These are phyloP conservation scores for Rhinichthys klamathensis DNA, from an alignment of 2,113 vertebrate genomes.

Conservation along the genomic window DNA sequence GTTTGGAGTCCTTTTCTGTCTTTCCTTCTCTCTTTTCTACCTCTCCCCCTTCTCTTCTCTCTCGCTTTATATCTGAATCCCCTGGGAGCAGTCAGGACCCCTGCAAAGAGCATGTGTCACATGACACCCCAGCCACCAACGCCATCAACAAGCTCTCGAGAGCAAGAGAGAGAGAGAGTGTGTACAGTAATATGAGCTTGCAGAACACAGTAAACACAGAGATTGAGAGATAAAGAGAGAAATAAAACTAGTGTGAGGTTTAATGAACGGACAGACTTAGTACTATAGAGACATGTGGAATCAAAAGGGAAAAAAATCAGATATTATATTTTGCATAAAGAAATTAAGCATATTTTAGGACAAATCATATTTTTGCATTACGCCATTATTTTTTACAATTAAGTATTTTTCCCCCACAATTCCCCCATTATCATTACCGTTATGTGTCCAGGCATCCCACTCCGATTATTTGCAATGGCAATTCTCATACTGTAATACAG, in stretches of 20 bases:
- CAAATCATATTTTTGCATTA: not conserved
- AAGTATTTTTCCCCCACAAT: not conserved
- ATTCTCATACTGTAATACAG: not conserved
- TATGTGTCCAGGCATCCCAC: not conserved
- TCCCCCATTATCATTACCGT: not conserved
- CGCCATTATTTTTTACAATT: not conserved
- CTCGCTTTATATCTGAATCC: conserved; percentile 27
- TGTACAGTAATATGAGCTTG: not conserved
- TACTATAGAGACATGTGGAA: not conserved
- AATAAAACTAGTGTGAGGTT: not conserved
- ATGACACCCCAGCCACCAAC: conserved; percentile 41
- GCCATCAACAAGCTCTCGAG: conserved; percentile 25
- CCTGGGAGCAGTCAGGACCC: conserved; percentile 37
- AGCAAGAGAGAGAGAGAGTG: conserved; percentile 10
- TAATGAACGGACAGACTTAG: not conserved
- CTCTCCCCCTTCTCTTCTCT: not conserved
- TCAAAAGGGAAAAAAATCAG: not conserved
- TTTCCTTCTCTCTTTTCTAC: conserved; percentile 9
- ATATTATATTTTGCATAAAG: not conserved
- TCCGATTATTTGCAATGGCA: not conserved
- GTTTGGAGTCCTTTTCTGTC: conserved; percentile 31
- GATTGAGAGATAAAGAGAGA: conserved; percentile 4
- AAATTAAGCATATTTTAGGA: not conserved
- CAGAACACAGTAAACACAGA: conserved; percentile 27
- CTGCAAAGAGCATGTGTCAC: conserved; percentile 45